phyloP scores from a whole-genome alignment of 2,888 invertebrate species.

The Troglohyphantes excavatus region DNA sequence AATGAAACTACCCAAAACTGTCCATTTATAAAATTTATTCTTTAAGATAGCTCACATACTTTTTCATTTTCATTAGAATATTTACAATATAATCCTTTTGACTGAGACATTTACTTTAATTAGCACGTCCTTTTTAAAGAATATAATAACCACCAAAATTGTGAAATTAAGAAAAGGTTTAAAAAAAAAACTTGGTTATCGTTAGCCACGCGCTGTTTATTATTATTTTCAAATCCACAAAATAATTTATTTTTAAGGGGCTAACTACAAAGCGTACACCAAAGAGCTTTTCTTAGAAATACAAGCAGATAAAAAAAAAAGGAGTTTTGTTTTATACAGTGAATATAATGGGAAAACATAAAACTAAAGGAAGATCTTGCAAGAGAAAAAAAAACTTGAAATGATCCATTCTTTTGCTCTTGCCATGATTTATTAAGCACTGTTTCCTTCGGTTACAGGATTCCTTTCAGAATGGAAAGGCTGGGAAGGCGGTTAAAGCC shows the following conservation, averaged over 20 bases:
- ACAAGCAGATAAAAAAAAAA: neutral
- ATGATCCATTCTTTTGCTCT: slow-evolving; percentile 2
- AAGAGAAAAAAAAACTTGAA: neutral
- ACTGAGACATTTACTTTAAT: too few relatives aligned
- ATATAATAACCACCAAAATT: too few relatives aligned
- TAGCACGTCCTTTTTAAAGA: too few relatives aligned
- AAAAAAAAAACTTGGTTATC: neutral
- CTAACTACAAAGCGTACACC: neutral
- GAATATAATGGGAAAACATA: slow-evolving; percentile 4
- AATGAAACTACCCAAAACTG: too few relatives aligned
- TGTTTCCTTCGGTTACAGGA: slow-evolving; percentile 7
- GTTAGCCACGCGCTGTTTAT: neutral
- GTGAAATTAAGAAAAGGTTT: too few relatives aligned
- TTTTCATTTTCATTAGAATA: too few relatives aligned
- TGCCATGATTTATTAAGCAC: slow-evolving; percentile 36
- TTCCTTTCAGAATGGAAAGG: neutral
- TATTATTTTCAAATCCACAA: neutral
- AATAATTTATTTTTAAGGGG: neutral
- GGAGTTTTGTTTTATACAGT: neutral
- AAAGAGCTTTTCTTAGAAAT: neutral
- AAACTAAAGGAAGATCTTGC: neutral
- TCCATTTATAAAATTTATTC: too few relatives aligned
- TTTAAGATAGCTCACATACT: too few relatives aligned
- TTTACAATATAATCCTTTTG: too few relatives aligned
- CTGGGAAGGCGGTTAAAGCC: neutral